Evolutionary conservation across 2,797 vertebrate species (phyloP).

Genomic region (Harpagifer antarcticus): DNA sequence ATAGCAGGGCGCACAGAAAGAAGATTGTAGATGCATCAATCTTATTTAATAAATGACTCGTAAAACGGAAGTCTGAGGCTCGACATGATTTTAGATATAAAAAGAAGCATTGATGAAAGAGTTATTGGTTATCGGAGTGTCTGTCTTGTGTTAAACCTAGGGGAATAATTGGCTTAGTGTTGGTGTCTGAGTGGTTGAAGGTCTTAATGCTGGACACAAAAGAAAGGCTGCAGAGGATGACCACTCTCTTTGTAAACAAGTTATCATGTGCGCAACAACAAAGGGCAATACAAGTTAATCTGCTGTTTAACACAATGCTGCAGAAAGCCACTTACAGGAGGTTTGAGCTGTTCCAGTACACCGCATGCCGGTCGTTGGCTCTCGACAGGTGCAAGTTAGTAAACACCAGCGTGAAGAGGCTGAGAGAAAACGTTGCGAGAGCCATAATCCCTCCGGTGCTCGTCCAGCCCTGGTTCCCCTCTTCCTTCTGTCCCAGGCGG

Average conservation of each 20-base stretch:
- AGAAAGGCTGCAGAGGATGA: conserved; percentile 14
- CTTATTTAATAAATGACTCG: conserved; percentile 11
- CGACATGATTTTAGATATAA: background rate
- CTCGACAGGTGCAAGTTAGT: conserved; percentile 77
- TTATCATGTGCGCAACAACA: conserved; percentile 51
- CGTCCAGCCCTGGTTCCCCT: conserved; percentile 53
- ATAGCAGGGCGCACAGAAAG: conserved; percentile 36
- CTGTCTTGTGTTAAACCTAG: background rate
- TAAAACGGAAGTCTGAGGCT: background rate
- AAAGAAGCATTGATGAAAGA: background rate
- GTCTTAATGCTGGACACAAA: conserved; percentile 11
- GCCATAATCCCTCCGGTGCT: conserved; percentile 81
- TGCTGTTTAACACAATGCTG: background rate
- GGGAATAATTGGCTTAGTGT: background rate
- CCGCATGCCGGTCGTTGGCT: conserved; percentile 82
- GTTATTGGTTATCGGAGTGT: background rate
- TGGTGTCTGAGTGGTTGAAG: background rate
- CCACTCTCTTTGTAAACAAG: conserved; percentile 35
- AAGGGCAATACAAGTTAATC: conserved; percentile 23
- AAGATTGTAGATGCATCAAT: conserved; percentile 32
- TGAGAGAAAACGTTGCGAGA: conserved; percentile 77
- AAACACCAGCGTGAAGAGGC: conserved; percentile 81
- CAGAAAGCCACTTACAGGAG: conserved; percentile 75
- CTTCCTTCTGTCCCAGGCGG: conserved; percentile 63
- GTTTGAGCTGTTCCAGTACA: conserved; percentile 87